Evolutionary conservation across 2,888 invertebrate species (phyloP).

Genomic region (Agrotis puta): DNA sequence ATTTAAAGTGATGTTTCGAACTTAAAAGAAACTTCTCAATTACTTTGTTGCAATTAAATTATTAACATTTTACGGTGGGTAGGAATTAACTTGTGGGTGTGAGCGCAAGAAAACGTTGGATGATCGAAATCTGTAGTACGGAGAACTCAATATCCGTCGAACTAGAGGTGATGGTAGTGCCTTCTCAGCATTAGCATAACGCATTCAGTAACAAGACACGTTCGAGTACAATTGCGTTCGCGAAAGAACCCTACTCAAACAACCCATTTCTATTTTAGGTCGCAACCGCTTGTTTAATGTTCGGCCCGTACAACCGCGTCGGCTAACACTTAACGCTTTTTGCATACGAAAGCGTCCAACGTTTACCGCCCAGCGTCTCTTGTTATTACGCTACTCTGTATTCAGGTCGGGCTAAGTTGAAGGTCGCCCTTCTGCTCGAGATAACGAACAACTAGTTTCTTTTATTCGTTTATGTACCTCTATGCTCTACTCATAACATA

Average conservation of each 20-base stretch:
- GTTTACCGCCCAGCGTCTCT: slow-evolving; percentile 86
- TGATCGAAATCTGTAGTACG: slow-evolving; percentile 6
- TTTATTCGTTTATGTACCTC: slow-evolving; percentile 73
- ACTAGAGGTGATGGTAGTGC: slow-evolving; percentile 70
- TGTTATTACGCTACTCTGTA: slow-evolving; percentile 88
- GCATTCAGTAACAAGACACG: slow-evolving; percentile 91
- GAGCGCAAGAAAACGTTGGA: neutral
- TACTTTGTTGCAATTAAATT: slow-evolving; percentile 45
- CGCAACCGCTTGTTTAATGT: slow-evolving; percentile 90
- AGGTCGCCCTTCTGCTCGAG: slow-evolving; percentile 86
- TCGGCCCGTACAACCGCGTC: slow-evolving; percentile 89
- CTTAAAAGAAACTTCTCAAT: slow-evolving; percentile 55
- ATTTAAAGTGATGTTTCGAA: slow-evolving; percentile 60
- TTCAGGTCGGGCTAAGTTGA: slow-evolving; percentile 85
- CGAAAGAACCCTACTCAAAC: slow-evolving; percentile 91
- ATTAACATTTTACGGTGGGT: slow-evolving; percentile 32
- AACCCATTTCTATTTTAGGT: slow-evolving; percentile 90
- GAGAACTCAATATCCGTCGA: slow-evolving; percentile 34
- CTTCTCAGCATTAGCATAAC: slow-evolving; percentile 84
- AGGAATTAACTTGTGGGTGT: slow-evolving; percentile 17
- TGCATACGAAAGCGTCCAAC: slow-evolving; percentile 89
- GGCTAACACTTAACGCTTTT: slow-evolving; percentile 91
- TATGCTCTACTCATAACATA: slow-evolving; percentile 58
- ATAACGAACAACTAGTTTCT: slow-evolving; percentile 84
- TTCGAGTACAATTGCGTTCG: slow-evolving; percentile 90